Conservation (phyloP, 2,113 vertebrate species). For the Lagopus leucura region DNA sequence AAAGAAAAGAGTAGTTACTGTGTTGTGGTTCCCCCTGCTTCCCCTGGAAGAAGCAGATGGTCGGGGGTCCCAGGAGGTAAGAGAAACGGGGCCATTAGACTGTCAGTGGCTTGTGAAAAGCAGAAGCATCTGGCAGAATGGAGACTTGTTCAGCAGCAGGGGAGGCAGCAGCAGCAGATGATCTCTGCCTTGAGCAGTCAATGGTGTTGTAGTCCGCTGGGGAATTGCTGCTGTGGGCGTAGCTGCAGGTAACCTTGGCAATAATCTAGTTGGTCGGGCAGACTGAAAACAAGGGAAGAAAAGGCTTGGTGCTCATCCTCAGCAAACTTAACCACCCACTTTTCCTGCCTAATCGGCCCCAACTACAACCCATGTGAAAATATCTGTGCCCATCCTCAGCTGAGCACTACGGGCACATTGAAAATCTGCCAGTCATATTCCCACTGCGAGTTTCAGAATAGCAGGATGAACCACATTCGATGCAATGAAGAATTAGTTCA, state of each 20-base stretch:
- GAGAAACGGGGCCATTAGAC: conserved; percentile 50
- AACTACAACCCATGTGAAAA: not conserved
- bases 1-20: not conserved
- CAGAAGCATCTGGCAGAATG: conserved; percentile 53
- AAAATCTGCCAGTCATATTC: not conserved
- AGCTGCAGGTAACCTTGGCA: not conserved
- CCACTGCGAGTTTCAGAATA: not conserved
- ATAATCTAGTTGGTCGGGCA: not conserved
- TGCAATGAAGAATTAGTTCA: not conserved
- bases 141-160: conserved; percentile 50
- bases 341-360: not conserved
- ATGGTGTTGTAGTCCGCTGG: not conserved
- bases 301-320: not conserved
- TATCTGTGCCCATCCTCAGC: not conserved
- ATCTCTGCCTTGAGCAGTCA: conserved; percentile 45
- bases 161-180: conserved; percentile 45
- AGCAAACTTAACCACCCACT: not conserved
- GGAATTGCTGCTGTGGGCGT: not conserved
- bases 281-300: not conserved
- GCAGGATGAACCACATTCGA: not conserved
- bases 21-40: conserved; percentile 31
- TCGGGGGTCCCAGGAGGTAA: conserved; percentile 47
- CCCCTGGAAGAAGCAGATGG: conserved; percentile 58
- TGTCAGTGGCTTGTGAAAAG: conserved; percentile 54
- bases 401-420: not conserved